phyloP scores from a whole-genome alignment of 2,113 vertebrate genomes.

The Cyprinus carpio region DNA sequence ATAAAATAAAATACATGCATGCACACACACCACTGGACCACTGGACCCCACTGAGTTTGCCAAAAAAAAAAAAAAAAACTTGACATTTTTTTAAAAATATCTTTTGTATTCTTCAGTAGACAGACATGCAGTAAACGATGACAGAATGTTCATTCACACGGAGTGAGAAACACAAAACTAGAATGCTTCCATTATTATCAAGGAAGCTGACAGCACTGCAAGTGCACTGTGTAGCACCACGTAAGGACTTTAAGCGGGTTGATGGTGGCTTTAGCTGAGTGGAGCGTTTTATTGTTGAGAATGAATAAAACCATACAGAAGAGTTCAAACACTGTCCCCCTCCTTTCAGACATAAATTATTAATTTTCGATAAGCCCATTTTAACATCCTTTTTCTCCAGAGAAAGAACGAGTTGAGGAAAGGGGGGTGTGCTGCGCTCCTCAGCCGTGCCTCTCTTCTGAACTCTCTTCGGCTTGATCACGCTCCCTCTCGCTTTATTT shows the following conservation, averaged over 20 bases:
- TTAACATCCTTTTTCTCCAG: conserved; percentile 53
- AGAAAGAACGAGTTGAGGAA: conserved; percentile 11
- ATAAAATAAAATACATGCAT: too few relatives aligned
- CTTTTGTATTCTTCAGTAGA: background rate
- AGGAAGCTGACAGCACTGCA: background rate
- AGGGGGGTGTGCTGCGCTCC: background rate
- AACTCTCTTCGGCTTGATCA: background rate
- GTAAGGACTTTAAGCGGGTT: background rate
- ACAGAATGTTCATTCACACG: background rate
- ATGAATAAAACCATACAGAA: conserved; percentile 34
- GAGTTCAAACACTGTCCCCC: conserved; percentile 7
- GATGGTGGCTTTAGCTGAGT: background rate
- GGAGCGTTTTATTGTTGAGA: conserved; percentile 14
- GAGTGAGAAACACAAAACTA: background rate
- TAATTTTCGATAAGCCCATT: conserved; percentile 68
- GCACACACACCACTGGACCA: too few relatives aligned
- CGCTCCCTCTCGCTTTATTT: background rate
- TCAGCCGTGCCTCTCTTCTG: background rate
- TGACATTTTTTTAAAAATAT: background rate
- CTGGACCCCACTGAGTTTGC: background rate
- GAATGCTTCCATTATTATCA: background rate
- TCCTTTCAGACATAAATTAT: conserved; percentile 63
- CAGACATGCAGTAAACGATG: background rate
- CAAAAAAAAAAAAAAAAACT: too few relatives aligned
- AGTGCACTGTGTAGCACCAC: background rate